Conservation (phyloP, 2,113 vertebrate species). For the Upupa epops region DNA sequence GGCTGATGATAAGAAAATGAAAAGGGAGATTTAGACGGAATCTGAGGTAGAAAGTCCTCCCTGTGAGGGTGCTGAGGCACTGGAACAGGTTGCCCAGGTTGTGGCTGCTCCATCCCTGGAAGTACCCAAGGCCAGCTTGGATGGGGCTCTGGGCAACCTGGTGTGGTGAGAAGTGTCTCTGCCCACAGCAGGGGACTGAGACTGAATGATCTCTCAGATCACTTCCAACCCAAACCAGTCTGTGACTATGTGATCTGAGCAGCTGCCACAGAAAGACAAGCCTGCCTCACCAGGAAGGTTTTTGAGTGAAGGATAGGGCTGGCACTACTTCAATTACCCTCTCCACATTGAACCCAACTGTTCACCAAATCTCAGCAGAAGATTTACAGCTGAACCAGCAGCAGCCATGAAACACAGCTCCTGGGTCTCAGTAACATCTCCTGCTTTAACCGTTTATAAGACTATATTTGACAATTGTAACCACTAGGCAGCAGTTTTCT, state of each 20-base stretch:
- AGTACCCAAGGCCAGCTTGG: neutral
- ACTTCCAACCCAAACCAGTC: neutral
- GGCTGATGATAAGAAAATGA: neutral
- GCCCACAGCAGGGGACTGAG: neutral
- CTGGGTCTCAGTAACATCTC: neutral
- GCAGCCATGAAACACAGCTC: neutral
- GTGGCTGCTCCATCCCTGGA: neutral
- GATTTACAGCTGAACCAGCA: neutral
- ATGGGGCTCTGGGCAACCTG: neutral
- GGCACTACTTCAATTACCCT: neutral
- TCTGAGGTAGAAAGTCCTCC: neutral
- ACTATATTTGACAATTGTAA: neutral
- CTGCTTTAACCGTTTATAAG: neutral
- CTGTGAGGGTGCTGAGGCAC: neutral
- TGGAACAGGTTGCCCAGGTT: neutral
- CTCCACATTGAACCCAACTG: fast-evolving
- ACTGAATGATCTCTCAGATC: neutral
- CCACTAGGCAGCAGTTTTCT: neutral
- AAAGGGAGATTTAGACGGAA: neutral
- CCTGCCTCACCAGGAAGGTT: neutral
- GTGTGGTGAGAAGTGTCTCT: neutral
- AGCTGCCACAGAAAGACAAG: fast-evolving
- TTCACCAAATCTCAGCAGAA: no score
- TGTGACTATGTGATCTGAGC: neutral
- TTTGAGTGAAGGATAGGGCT: neutral